Conservation (phyloP, 2,797 vertebrate species). For the Chaetophractus vellerosus region DNA sequence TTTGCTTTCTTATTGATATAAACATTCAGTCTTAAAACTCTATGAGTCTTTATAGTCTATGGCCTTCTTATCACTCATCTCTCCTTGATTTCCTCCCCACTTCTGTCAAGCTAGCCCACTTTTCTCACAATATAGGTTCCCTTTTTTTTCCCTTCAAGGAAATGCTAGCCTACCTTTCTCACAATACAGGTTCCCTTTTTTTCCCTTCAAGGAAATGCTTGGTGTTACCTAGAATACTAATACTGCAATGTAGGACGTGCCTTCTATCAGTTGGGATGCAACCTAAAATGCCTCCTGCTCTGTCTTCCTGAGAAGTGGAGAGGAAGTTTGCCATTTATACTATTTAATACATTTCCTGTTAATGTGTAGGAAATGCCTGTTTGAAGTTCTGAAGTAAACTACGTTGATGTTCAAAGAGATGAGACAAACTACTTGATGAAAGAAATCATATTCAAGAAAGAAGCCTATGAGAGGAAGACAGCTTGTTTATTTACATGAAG, state of each 20-base stretch:
- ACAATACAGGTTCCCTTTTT: not conserved
- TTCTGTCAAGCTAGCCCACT: not conserved
- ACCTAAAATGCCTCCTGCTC: conserved; percentile 58
- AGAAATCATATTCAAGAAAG: conserved; percentile 89
- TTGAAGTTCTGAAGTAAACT: conserved; percentile 89
- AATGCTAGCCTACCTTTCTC: not conserved
- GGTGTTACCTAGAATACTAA: conserved; percentile 67
- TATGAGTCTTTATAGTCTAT: not conserved
- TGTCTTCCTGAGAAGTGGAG: conserved; percentile 74
- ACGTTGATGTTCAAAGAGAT: conserved; percentile 89
- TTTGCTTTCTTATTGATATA: not conserved
- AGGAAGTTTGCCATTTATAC: conserved; percentile 86
- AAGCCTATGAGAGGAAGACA: conserved; percentile 85
- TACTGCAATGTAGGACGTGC: conserved; percentile 62
- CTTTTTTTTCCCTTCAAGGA: not conserved
- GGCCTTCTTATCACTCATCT: not conserved
- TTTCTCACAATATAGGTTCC: not conserved
- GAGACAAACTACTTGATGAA: conserved; percentile 90
- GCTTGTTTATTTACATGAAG: conserved; percentile 89
- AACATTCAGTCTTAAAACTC: not conserved
- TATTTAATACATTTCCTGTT: conserved; percentile 89
- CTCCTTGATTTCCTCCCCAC: not conserved
- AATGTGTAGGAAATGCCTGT: conserved; percentile 89
- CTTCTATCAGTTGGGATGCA: conserved; percentile 20
- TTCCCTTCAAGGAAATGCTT: not conserved